phyloP scores from a whole-genome alignment of 2,797 vertebrate genomes.

The Brachyalestes nurse region DNA sequence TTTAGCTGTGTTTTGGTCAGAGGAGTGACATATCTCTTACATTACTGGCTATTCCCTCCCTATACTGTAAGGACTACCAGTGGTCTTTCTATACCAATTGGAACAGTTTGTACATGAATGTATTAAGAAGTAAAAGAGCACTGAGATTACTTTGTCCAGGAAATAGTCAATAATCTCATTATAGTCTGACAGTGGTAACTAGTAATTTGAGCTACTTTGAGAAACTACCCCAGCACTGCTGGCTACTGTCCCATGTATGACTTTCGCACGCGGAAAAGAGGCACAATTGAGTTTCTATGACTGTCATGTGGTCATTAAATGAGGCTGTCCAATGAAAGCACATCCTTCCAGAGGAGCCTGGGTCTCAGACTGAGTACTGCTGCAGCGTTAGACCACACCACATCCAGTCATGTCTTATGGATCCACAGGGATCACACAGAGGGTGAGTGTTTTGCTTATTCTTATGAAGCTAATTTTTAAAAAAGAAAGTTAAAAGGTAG shows the following conservation, averaged over 20 bases:
- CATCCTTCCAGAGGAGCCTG: slow-evolving; percentile 10
- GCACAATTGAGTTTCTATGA: slow-evolving; percentile 47
- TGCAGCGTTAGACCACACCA: neutral
- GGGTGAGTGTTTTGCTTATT: slow-evolving; percentile 21
- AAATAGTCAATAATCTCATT: neutral
- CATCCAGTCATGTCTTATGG: slow-evolving; percentile 42
- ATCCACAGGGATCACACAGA: slow-evolving; percentile 29
- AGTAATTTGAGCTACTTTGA: neutral
- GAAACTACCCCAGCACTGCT: neutral
- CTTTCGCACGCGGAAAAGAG: slow-evolving; percentile 12
- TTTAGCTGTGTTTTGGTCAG: neutral
- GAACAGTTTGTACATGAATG: neutral
- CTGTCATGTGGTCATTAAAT: slow-evolving; percentile 40
- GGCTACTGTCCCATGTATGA: neutral
- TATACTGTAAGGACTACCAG: neutral
- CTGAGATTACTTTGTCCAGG: neutral
- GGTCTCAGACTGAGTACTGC: neutral
- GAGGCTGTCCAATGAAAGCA: neutral
- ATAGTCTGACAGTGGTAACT: neutral
- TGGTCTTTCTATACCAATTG: neutral
- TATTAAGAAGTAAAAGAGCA: neutral
- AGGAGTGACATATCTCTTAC: neutral
- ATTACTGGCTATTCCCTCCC: neutral
- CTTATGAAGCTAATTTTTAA: neutral
- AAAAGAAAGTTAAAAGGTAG: neutral